These are phyloP conservation scores for Sympetrum striolatum DNA, from an alignment of 2,888 invertebrate genomes.

Conservation along the genomic window DNA sequence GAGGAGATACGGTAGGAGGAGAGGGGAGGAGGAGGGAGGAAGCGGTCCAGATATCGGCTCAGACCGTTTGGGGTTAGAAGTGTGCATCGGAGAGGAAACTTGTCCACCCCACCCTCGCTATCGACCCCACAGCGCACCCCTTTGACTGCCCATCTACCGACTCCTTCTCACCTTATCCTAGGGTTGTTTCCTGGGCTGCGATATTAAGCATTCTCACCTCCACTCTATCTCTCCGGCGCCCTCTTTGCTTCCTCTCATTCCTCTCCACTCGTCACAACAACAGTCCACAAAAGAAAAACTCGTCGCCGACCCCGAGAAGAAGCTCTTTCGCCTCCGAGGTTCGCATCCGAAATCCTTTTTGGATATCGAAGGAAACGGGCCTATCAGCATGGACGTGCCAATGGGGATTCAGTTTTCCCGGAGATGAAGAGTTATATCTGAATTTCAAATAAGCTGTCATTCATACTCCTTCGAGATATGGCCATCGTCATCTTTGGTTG, in stretches of 20 bases:
- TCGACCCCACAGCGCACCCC: not conserved
- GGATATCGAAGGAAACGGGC: not conserved
- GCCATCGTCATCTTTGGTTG: no score
- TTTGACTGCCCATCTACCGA: not conserved
- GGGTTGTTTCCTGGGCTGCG: slow-evolving; percentile 19
- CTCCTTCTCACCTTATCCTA: not conserved
- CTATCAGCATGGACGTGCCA: not conserved
- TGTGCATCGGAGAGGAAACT: slow-evolving; percentile 19
- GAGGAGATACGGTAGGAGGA: not conserved
- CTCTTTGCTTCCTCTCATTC: not conserved
- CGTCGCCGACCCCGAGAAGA: not conserved
- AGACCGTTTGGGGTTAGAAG: slow-evolving; percentile 26
- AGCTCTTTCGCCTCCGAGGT: not conserved
- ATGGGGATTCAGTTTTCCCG: not conserved
- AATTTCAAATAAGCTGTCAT: no score
- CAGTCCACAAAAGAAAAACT: not conserved
- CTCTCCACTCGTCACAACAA: not conserved
- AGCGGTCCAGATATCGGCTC: slow-evolving; percentile 18
- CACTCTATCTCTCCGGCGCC: not conserved
- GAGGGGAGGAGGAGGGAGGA: not conserved
- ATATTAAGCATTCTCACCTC: not conserved
- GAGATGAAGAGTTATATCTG: not conserved
- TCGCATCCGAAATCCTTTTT: not conserved
- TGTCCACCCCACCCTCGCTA: slow-evolving; percentile 2
- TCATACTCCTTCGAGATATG: no score